Conservation (phyloP, 2,888 invertebrate species). For the Neuroscelio doddi region DNA sequence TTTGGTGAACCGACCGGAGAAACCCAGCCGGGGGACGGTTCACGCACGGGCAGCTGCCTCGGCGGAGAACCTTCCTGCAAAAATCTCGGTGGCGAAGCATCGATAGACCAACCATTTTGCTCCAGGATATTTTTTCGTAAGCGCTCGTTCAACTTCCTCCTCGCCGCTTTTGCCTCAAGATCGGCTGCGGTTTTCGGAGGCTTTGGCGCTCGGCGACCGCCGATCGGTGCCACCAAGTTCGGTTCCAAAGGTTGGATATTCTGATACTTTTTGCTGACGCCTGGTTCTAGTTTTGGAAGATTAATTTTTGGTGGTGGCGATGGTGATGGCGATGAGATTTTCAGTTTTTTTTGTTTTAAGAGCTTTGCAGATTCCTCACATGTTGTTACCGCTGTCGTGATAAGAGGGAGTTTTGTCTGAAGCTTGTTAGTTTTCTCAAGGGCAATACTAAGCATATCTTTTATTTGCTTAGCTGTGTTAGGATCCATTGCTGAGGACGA, state of each 20-base stretch:
- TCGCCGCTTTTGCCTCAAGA: neutral
- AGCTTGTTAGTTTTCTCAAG: conserved; percentile 24
- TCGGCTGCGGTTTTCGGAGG: neutral
- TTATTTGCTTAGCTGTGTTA: conserved; percentile 19
- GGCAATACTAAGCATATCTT: conserved; percentile 19
- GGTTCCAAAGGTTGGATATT: conserved; percentile 26
- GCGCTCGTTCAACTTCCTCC: neutral
- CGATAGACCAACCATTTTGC: neutral
- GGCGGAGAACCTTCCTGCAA: neutral
- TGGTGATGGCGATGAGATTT: neutral
- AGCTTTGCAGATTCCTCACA: conserved; percentile 5
- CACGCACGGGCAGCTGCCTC: neutral
- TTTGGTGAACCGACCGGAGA: neutral
- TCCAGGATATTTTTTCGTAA: neutral
- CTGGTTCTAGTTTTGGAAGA: conserved; percentile 12
- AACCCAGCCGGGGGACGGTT: neutral
- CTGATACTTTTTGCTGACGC: conserved; percentile 23
- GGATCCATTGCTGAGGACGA: conserved; percentile 15
- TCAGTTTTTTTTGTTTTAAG: neutral
- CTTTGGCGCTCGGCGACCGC: neutral
- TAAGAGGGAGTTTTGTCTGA: conserved; percentile 13
- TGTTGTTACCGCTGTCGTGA: neutral
- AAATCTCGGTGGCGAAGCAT: neutral
- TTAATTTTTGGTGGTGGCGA: neutral
- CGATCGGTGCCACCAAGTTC: neutral